Base-by-base conservation (phyloP, 2,797 vertebrate genomes). In the Trematomus bernacchii region DNA sequence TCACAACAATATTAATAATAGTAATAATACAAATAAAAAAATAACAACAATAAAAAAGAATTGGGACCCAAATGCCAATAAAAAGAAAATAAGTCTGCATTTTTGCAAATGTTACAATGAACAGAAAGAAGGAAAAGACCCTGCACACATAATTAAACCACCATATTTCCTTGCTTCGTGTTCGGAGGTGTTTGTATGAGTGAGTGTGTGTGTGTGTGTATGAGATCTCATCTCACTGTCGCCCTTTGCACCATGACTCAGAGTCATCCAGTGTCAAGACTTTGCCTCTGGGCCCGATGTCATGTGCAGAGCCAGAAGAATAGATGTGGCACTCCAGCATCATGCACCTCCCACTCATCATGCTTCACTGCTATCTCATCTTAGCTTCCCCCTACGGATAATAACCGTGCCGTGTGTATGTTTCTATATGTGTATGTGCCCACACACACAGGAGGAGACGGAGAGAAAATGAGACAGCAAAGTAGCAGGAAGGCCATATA, bases 281-380 rank as follows among this genome's bases (percentile, higher is more conserved):
- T 80, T 73, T 78, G 71, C 82, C 91, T 83, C 37, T 1, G 9
- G 81, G 90, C 79, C 48, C 27, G 37, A 73, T 83, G 90, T 91
- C 87, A 90, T 84, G 76, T 54, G 60, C 37, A 50, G 46, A 86
- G 73, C 84, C 71, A 46, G 59, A 54, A 84, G 77, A 89, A 79
- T 77, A 62, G 78, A 89, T 85, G 75, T 81, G 84, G 77, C 89
- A 89, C 9, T 85, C 75, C 88, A 87, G 87, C 82, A 77, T 86
- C 84, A 71, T 66, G 79, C 78, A 87, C 85, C 85, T 88, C 89
- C 85, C 83, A 86, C 87, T 89, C 83, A 74, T 76, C 80, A 79
- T 76, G 86, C 79, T 87, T 76, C 80, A 77, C 42, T 80, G 82
- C 73, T 62, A 73, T 79, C 76, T 78, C 58, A 66, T 79, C 78